Evolutionary conservation across 2,888 invertebrate genomes (phyloP), one percentile per base, ranked within the genome.

Genomic region (Yponomeuta plumbellus): DNA sequence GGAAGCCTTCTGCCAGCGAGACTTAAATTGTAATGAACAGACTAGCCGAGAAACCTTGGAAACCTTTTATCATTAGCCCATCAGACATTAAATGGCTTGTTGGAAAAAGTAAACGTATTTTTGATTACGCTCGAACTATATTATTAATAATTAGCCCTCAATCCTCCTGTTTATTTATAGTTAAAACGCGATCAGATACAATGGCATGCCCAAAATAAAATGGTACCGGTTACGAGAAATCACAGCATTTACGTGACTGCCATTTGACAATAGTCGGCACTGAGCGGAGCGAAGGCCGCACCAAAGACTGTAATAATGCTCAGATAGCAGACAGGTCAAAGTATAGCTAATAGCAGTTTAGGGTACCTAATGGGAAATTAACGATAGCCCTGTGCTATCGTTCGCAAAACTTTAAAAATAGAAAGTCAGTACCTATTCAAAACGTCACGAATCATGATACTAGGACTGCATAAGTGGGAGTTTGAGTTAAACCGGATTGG

Each of bases 181-280:
- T 20, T 3, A 58, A 20, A 58, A 22, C 11, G 59, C 23, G 23
- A 59, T 59, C 59, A 21, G 22, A 11, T 4, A 59, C 59, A 21
- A 21, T 22, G 10, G 59, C 17, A 59, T 13, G 22, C 13, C 22
- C 22, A 21, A 57, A 57, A 80, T 78, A 75, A 74, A 74, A 76
- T 73, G 76, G 85, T 84, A 79, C 86, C 84, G 78, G 86, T 83
- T 83, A 84, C 80, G 73, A 75, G 71, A 72, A 73, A 76, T 76
- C 81, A 76, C 83, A 76, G 73, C 76, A 74, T 79, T 85, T 78
- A 79, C 87, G 85, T 85, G 86, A 81, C 84, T 82, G 79, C 80
- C 78, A 78, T 80, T 80, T 79, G 77, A 75, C 76, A 76, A 76
- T 21, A 72, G 75, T 70, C 64, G 70, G 73, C 73, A 78, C 72